phyloP scores from a whole-genome alignment of 2,888 invertebrate species.

The Scotopteryx bipunctaria region DNA sequence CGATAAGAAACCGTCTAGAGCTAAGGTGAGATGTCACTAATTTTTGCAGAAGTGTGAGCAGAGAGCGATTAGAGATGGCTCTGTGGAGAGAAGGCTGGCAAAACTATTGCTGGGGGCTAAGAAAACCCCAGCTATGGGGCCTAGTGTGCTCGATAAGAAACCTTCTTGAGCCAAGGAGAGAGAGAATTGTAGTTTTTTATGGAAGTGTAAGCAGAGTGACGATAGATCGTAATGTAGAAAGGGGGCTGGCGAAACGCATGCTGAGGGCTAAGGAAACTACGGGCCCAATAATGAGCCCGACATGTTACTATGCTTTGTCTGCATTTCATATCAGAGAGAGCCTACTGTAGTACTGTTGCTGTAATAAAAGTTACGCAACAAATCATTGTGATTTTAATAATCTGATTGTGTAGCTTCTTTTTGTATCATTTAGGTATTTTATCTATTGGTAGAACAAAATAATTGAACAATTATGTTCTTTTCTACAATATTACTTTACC shows the following conservation, averaged over 20 bases:
- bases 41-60: conserved; percentile 68
- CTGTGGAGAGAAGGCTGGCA: conserved; percentile 77
- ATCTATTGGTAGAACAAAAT: too few relatives aligned
- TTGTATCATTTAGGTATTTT: too few relatives aligned
- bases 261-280: conserved; percentile 51
- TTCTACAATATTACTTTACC: too few relatives aligned
- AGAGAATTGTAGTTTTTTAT: conserved; percentile 51
- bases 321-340: too few relatives aligned
- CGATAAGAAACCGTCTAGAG: conserved; percentile 67
- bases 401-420: too few relatives aligned
- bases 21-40: conserved; percentile 57
- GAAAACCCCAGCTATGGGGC: conserved; percentile 32
- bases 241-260: conserved; percentile 78
- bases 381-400: too few relatives aligned
- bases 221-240: conserved; percentile 76
- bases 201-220: conserved; percentile 64
- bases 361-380: too few relatives aligned
- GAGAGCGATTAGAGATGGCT: conserved; percentile 68
- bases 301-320: too few relatives aligned
- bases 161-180: conserved; percentile 67
- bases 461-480: too few relatives aligned
- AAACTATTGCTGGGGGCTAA: conserved; percentile 70
- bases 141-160: conserved; percentile 60
- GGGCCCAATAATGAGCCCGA: conserved; percentile 48
- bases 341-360: too few relatives aligned